Conservation (phyloP, 2,888 invertebrate species). For the Zygothrica quintamaculata region DNA sequence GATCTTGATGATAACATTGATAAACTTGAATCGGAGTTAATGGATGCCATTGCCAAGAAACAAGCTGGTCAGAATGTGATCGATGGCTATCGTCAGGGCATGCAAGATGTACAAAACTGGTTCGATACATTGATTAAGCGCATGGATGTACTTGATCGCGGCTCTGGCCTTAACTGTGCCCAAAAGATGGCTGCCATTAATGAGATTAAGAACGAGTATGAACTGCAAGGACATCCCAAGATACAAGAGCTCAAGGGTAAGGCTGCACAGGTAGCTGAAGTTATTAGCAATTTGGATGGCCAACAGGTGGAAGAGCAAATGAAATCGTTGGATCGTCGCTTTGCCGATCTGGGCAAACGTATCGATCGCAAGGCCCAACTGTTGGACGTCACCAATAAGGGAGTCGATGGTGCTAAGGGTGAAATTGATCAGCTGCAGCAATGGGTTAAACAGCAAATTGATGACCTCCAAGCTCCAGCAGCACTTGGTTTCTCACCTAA, state of each 20-base stretch:
- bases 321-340: slow-evolving; percentile 92
- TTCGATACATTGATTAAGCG: slow-evolving; percentile 92
- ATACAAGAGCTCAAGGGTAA: slow-evolving; percentile 89
- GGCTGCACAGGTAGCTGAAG: slow-evolving; percentile 90
- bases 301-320: slow-evolving; percentile 96
- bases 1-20: slow-evolving; percentile 90
- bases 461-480: slow-evolving; percentile 88
- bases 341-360: slow-evolving; percentile 93
- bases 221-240: slow-evolving; percentile 89
- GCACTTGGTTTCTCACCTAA: slow-evolving; percentile 91
- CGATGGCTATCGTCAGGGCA: slow-evolving; percentile 90
- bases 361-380: slow-evolving; percentile 93
- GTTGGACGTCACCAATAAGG: slow-evolving; percentile 92
- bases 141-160: slow-evolving; percentile 93
- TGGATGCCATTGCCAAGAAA: slow-evolving; percentile 90
- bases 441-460: slow-evolving; percentile 91
- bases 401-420: slow-evolving; percentile 91
- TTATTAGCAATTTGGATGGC: slow-evolving; percentile 94
- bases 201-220: slow-evolving; percentile 90
- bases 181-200: slow-evolving; percentile 91
- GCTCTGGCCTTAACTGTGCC: slow-evolving; percentile 91
- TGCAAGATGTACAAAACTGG: slow-evolving; percentile 92
- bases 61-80: slow-evolving; percentile 90
- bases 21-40: slow-evolving; percentile 89
- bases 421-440: slow-evolving; percentile 92